Conservation (phyloP, 2,113 vertebrate genomes). For the Puma concolor region DNA sequence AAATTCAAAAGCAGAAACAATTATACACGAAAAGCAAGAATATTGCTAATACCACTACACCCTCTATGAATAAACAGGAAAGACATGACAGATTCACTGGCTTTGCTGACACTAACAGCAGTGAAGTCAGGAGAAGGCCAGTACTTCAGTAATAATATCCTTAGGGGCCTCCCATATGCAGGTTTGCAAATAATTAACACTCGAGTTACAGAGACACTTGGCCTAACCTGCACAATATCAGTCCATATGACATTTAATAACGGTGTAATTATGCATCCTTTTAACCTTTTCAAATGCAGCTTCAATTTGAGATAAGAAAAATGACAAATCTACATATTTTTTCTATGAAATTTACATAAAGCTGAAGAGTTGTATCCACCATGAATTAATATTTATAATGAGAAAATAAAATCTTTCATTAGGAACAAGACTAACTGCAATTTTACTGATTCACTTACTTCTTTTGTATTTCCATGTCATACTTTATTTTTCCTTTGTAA, state of each 20-base stretch:
- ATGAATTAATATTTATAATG: slow-evolving; percentile 61
- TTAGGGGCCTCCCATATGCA: background rate
- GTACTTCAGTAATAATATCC: background rate
- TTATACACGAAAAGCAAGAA: slow-evolving; percentile 3
- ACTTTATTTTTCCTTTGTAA: background rate
- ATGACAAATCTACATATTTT: slow-evolving; percentile 53
- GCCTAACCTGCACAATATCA: background rate
- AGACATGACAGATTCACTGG: background rate
- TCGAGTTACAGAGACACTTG: slow-evolving; percentile 22
- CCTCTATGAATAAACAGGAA: background rate
- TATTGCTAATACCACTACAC: background rate
- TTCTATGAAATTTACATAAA: slow-evolving; percentile 56
- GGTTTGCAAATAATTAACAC: slow-evolving; percentile 46
- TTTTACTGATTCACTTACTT: slow-evolving; percentile 11
- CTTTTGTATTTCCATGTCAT: background rate
- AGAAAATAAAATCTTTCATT: slow-evolving; percentile 41
- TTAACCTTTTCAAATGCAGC: slow-evolving; percentile 56
- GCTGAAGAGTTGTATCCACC: slow-evolving; percentile 15
- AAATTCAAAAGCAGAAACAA: slow-evolving; percentile 23
- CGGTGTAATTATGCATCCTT: slow-evolving; percentile 58
- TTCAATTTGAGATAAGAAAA: slow-evolving; percentile 62
- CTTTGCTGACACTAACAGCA: background rate
- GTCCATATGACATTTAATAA: slow-evolving; percentile 47
- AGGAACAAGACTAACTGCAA: background rate
- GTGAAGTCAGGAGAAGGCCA: background rate